phyloP scores from a whole-genome alignment of 2,888 invertebrate genomes.

The Globia sparganii region DNA sequence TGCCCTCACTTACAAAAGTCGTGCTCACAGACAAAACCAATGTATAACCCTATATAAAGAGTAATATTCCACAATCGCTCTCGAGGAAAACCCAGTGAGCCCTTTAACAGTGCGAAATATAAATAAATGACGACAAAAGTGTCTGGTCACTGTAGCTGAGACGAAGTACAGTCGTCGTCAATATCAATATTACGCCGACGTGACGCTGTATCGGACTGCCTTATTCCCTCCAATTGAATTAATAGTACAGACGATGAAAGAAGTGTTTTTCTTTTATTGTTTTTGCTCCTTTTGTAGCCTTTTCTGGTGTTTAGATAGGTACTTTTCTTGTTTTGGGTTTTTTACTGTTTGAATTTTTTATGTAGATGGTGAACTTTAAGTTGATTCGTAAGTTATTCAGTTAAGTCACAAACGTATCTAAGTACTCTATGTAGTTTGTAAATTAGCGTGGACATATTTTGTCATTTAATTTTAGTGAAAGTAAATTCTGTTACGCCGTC shows the following conservation, averaged over 20 bases:
- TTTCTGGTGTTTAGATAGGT: background rate
- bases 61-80: slow-evolving; percentile 36
- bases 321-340: background rate
- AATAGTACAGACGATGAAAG: slow-evolving; percentile 68
- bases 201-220: slow-evolving; percentile 71
- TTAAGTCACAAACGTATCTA: background rate
- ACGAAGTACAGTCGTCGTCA: slow-evolving; percentile 79
- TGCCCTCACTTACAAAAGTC: background rate
- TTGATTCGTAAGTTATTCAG: background rate
- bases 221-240: slow-evolving; percentile 74
- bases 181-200: slow-evolving; percentile 75
- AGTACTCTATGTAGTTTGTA: background rate
- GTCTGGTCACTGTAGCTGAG: slow-evolving; percentile 77
- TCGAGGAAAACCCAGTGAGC: slow-evolving; percentile 42
- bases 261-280: slow-evolving; percentile 38
- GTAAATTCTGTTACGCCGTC: background rate
- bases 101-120: slow-evolving; percentile 56
- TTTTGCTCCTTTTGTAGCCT: background rate
- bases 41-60: slow-evolving; percentile 20
- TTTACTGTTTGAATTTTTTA: background rate
- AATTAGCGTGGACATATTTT: background rate
- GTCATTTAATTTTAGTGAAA: background rate
- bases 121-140: slow-evolving; percentile 69
- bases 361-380: background rate
- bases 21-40: background rate